Evolutionary conservation across 1,140 invertebrate species (phyloP).

Genomic region (Cydia amplana): DNA sequence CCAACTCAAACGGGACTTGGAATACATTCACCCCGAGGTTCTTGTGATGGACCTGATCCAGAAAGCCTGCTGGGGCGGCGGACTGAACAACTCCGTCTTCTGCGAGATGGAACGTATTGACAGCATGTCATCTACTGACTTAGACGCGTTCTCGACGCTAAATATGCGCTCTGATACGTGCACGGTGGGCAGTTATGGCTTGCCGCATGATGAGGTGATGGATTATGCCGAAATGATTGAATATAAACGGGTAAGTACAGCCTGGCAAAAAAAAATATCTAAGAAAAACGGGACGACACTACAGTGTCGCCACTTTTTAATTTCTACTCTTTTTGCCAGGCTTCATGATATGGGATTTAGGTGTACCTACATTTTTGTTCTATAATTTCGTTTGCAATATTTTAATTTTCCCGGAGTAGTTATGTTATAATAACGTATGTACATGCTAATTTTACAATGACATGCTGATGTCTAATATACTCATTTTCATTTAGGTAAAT

Average conservation of each 20-base stretch:
- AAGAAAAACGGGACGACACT: too few species aligned
- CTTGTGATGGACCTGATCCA: conserved; percentile 59
- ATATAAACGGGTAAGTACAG: conserved; percentile 40
- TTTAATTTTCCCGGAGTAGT: not conserved
- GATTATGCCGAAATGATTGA: conserved; percentile 59
- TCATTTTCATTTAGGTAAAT: too few species aligned
- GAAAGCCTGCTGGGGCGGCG: conserved; percentile 54
- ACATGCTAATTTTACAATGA: too few species aligned
- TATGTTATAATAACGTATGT: too few species aligned
- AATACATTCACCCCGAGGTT: conserved; percentile 46
- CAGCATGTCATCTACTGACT: conserved; percentile 42
- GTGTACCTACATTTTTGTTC: not conserved
- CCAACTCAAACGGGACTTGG: conserved; percentile 50
- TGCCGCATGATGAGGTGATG: conserved; percentile 61
- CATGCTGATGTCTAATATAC: too few species aligned
- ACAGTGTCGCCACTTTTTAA: too few species aligned
- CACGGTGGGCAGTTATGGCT: conserved; percentile 53
- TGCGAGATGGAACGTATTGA: conserved; percentile 54
- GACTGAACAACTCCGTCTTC: conserved; percentile 57
- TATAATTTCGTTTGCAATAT: not conserved
- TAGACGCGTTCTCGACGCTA: conserved; percentile 41
- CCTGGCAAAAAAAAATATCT: too few species aligned
- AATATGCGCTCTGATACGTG: conserved; percentile 52
- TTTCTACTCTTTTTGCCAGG: too few species aligned
- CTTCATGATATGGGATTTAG: too few species aligned